phyloP scores from a whole-genome alignment of 2,797 vertebrate species.

The Sebastes matsubarae region DNA sequence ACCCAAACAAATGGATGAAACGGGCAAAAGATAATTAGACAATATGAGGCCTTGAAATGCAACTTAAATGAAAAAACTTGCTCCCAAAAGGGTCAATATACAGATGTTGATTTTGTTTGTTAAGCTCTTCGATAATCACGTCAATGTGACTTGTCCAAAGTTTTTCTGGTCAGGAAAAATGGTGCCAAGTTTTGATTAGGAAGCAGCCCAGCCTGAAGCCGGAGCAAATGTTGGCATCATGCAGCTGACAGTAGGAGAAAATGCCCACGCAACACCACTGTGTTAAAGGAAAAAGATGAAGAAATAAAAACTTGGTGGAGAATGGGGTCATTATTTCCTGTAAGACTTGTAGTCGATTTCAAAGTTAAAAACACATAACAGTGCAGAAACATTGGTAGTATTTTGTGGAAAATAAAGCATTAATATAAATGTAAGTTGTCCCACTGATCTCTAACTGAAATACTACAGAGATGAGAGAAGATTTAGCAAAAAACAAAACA shows the following conservation, averaged over 20 bases:
- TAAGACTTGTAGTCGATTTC: not conserved
- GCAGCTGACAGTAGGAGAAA: not conserved
- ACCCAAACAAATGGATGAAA: not conserved
- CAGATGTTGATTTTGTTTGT: not conserved
- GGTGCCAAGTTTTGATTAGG: not conserved
- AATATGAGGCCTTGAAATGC: not conserved
- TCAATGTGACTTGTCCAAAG: not conserved
- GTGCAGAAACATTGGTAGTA: not conserved
- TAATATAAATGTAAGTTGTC: not conserved
- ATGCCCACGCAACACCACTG: slow-evolving; percentile 1
- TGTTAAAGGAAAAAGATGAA: not conserved
- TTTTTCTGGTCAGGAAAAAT: slow-evolving; percentile 1
- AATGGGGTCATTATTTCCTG: slow-evolving; percentile 13
- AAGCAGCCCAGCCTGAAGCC: not conserved
- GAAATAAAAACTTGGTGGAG: not conserved
- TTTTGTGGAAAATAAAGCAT: not conserved
- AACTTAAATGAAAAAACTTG: not conserved
- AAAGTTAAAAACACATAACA: not conserved
- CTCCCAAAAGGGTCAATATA: not conserved
- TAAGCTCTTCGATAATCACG: not conserved
- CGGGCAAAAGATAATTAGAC: not conserved
- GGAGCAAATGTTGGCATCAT: not conserved
- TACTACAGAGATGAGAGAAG: not conserved
- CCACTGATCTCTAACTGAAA: not conserved
- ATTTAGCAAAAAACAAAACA: not conserved